These are phyloP conservation scores for Nesidiocoris tenuis DNA, from an alignment of 2,888 invertebrate species.

Conservation along the genomic window DNA sequence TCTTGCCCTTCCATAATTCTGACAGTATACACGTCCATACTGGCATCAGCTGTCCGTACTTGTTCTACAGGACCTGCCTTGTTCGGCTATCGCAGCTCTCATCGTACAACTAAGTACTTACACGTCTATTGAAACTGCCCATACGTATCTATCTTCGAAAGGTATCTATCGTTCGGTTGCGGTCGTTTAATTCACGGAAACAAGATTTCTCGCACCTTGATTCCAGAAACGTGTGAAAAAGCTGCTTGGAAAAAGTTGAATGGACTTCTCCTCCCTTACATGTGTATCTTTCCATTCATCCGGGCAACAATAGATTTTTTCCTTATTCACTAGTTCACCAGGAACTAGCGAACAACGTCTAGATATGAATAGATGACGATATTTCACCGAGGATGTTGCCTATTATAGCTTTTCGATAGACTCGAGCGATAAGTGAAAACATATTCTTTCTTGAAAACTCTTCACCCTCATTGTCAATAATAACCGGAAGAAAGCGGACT, in stretches of 20 bases:
- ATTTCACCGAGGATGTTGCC: not conserved
- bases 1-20: too few species aligned
- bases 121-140: not conserved
- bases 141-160: too few species aligned
- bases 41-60: not conserved
- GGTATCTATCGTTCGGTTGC: not conserved
- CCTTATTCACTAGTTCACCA: not conserved
- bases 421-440: too few species aligned
- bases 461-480: too few species aligned
- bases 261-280: not conserved
- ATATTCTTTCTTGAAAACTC: too few species aligned
- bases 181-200: not conserved
- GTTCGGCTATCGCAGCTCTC: not conserved
- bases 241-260: not conserved
- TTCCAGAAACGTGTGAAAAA: not conserved
- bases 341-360: not conserved
- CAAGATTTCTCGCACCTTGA: not conserved
- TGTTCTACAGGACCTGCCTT: too few species aligned
- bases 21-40: too few species aligned
- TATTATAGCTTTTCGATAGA: not conserved
- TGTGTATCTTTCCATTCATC: not conserved
- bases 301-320: not conserved
- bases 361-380: not conserved
- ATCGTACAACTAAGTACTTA: not conserved
- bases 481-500: too few species aligned